Percentiles rank a stretch among this genome's conserved stretches.
Conservation (phyloP, 2,113 vertebrate species). For the Leptobrachium leishanense region DNA sequence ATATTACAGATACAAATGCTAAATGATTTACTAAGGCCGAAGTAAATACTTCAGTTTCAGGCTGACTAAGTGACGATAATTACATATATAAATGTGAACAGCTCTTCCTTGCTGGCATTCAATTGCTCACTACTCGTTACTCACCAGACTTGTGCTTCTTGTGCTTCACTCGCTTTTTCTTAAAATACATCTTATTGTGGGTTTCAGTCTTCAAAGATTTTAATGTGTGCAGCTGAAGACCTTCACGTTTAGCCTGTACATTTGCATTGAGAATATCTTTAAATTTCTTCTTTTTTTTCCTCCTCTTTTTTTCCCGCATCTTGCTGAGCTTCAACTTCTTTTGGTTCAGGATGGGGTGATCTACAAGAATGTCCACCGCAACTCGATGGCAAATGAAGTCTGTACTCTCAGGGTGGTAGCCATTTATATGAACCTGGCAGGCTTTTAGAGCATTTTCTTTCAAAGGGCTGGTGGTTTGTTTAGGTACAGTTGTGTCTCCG, state of each 20-base stretch:
- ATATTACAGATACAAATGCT: too few species aligned
- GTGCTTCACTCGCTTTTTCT: slow-evolving; percentile 84
- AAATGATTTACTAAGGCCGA: too few species aligned
- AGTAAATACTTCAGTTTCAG: too few species aligned
- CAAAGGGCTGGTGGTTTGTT: slow-evolving; percentile 59
- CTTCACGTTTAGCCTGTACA: slow-evolving; percentile 69
- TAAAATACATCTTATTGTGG: slow-evolving; percentile 69
- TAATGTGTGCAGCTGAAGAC: slow-evolving; percentile 67
- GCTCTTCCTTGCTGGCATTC: too few species aligned
- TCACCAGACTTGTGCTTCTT: slow-evolving; percentile 89
- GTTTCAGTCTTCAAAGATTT: slow-evolving; percentile 76
- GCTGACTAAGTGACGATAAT: too few species aligned
- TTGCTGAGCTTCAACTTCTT: slow-evolving; percentile 66
- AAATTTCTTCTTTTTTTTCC: slow-evolving; percentile 85
- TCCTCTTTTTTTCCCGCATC: slow-evolving; percentile 80
- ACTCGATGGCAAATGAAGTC: slow-evolving; percentile 60
- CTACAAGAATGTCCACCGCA: slow-evolving; percentile 59
- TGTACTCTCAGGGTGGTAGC: slow-evolving; percentile 61
- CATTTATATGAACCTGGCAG: slow-evolving; percentile 68
- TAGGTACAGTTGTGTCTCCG: slow-evolving; percentile 58
- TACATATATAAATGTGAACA: too few species aligned
- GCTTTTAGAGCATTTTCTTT: slow-evolving; percentile 68
- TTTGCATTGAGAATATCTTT: slow-evolving; percentile 73
- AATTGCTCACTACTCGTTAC: slow-evolving; percentile 8
- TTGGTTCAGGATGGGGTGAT: slow-evolving; percentile 55